phyloP scores from a whole-genome alignment of 2,888 invertebrate genomes.

The Archips crataeganus region DNA sequence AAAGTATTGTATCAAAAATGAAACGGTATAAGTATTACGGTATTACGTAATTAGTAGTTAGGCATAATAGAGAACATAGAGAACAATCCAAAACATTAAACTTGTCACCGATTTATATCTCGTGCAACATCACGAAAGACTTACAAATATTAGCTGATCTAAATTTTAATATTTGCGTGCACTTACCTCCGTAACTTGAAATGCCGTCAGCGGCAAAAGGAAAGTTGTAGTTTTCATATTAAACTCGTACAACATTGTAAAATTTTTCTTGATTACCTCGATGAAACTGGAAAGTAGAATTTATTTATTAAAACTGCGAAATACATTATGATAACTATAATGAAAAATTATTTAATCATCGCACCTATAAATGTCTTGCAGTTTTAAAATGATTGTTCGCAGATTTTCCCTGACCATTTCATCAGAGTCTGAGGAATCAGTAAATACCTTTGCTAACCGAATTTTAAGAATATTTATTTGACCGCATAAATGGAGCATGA shows the following conservation, averaged over 20 bases:
- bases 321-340: neutral
- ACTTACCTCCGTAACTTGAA: conserved; percentile 64
- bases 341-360: neutral
- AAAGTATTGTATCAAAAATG: too few species aligned
- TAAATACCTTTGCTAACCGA: conserved; percentile 58
- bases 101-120: neutral
- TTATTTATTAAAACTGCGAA: neutral
- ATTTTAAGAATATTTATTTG: conserved; percentile 64
- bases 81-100: too few species aligned
- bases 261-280: conserved; percentile 53
- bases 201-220: conserved; percentile 65
- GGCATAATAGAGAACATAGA: too few species aligned
- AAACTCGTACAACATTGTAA: conserved; percentile 64
- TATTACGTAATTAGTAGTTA: too few species aligned
- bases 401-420: conserved; percentile 55
- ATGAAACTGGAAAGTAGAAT: conserved; percentile 58
- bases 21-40: too few species aligned
- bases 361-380: conserved; percentile 65
- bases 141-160: neutral
- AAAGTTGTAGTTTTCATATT: conserved; percentile 69
- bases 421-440: conserved; percentile 45
- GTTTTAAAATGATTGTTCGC: conserved; percentile 59
- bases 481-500: conserved; percentile 68
- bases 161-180: neutral
- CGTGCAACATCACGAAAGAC: neutral